Conservation (phyloP, 2,888 invertebrate genomes). For the Eumacrocentrus americanus region DNA sequence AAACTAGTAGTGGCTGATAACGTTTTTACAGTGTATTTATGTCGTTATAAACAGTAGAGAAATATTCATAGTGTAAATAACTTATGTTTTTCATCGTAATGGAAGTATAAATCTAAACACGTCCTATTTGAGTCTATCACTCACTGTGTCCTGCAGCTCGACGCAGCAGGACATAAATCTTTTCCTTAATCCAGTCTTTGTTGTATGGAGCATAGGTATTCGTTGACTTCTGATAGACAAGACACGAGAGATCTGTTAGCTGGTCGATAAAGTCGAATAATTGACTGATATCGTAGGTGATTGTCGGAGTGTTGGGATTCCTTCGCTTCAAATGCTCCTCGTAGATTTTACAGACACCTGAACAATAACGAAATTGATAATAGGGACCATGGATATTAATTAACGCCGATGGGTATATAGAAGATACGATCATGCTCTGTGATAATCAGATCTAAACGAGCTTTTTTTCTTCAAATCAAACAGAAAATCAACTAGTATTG, state of each 20-base stretch:
- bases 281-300: slow-evolving; percentile 98
- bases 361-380: slow-evolving; percentile 14
- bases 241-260: slow-evolving; percentile 91
- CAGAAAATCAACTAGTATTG: no score
- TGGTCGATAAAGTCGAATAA: slow-evolving; percentile 98
- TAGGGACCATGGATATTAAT: background rate
- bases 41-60: background rate
- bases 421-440: no score
- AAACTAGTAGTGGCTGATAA: background rate
- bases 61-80: slow-evolving; percentile 5
- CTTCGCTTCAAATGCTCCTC: slow-evolving; percentile 96
- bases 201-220: slow-evolving; percentile 98
- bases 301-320: slow-evolving; percentile 94
- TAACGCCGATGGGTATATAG: no score
- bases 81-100: background rate
- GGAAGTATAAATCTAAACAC: background rate
- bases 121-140: slow-evolving; percentile 34
- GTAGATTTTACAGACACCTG: slow-evolving; percentile 95
- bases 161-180: slow-evolving; percentile 92
- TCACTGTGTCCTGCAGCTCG: slow-evolving; percentile 79
- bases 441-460: no score
- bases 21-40: background rate
- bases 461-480: no score
- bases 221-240: slow-evolving; percentile 94
- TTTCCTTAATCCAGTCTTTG: slow-evolving; percentile 99